phyloP scores from a whole-genome alignment of 2,113 vertebrate genomes.

The Plotosus lineatus region DNA sequence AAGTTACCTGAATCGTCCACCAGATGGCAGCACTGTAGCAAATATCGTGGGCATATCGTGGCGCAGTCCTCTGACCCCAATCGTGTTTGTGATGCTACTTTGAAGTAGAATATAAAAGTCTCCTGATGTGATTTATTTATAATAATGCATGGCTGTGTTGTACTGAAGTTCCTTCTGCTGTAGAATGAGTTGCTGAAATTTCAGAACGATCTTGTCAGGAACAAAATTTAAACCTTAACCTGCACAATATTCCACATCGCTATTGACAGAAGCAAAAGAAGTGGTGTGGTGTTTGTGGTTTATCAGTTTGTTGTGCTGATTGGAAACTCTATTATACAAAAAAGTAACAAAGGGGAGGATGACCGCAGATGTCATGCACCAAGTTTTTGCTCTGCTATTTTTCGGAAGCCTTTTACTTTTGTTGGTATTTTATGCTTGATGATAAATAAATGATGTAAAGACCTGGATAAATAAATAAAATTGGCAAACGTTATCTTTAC shows the following conservation, averaged over 20 bases:
- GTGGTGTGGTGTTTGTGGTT: no score
- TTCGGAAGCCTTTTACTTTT: no score
- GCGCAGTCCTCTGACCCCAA: no score
- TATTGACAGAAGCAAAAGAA: no score
- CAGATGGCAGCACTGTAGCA: slow-evolving; percentile 73
- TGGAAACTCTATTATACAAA: no score
- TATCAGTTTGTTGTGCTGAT: no score
- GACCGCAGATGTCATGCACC: no score
- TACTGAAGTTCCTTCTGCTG: neutral
- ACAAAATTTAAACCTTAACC: neutral
- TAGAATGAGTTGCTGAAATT: neutral
- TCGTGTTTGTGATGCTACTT: neutral
- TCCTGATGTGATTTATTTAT: neutral
- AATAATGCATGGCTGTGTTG: neutral
- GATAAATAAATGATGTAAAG: neutral
- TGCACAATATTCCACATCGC: no score
- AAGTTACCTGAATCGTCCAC: slow-evolving; percentile 46
- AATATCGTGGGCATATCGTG: no score
- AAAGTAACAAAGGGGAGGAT: no score
- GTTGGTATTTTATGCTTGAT: neutral
- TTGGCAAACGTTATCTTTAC: neutral
- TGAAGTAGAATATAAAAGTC: neutral
- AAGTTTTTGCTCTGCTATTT: no score
- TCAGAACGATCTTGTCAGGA: neutral
- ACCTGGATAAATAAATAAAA: neutral